Evolutionary conservation across 1,140 invertebrate species (phyloP).

Genomic region (Drosophila cardini): DNA sequence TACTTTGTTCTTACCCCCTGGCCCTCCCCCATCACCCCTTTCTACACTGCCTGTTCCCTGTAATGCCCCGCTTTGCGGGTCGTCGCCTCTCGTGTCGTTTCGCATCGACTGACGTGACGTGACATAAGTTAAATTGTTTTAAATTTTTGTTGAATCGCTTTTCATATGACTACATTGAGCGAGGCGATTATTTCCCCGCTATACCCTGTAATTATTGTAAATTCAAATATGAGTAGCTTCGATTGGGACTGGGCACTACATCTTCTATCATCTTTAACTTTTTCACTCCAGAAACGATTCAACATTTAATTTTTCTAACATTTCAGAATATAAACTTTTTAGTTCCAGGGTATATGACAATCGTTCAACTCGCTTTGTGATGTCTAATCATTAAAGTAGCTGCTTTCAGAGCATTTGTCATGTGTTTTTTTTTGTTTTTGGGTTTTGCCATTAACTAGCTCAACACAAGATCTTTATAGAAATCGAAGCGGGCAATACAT

Average conservation of each 20-base stretch:
- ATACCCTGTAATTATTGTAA: slow-evolving; percentile 1
- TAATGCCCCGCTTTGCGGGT: neutral
- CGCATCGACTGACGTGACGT: slow-evolving; percentile 47
- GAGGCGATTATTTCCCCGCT: slow-evolving; percentile 23
- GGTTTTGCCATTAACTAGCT: slow-evolving; percentile 1
- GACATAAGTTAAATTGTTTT: slow-evolving; percentile 81
- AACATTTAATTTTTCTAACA: no score
- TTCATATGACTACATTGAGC: slow-evolving; percentile 62
- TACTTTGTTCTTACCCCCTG: slow-evolving; percentile 47
- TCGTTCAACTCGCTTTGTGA: neutral
- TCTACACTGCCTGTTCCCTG: no score
- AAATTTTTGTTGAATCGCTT: slow-evolving; percentile 74
- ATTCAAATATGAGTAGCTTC: no score
- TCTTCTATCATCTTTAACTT: no score
- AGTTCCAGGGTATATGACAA: neutral
- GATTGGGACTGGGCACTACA: no score
- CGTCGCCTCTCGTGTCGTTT: slow-evolving; percentile 1
- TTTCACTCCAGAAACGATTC: no score
- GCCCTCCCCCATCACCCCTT: neutral
- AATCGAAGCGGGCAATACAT: slow-evolving; percentile 22
- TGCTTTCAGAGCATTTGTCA: slow-evolving; percentile 50
- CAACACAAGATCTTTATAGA: slow-evolving; percentile 43
- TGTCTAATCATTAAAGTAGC: slow-evolving; percentile 54
- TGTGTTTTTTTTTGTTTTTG: slow-evolving; percentile 15
- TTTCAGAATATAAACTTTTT: no score